These are phyloP conservation scores for Phoeniculus purpureus DNA, from an alignment of 2,797 vertebrate species.

Conservation along the genomic window DNA sequence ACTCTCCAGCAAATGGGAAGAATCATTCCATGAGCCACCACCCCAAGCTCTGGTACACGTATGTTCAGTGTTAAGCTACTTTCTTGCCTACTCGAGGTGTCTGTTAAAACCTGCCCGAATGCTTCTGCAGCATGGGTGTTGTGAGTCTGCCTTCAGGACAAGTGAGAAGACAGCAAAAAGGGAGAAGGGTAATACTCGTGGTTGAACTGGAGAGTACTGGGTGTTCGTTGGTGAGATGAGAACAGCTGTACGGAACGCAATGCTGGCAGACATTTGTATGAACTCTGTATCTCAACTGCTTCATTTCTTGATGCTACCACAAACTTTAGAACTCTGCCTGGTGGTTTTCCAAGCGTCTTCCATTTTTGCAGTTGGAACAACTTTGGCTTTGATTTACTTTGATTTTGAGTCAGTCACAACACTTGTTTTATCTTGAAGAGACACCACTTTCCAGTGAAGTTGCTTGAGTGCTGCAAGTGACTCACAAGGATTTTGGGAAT, in stretches of 20 bases:
- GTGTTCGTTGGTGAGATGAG: background rate
- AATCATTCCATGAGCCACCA: conserved; percentile 89
- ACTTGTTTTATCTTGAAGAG: background rate
- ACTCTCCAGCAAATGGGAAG: conserved; percentile 85
- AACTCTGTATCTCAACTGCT: background rate
- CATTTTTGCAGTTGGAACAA: background rate
- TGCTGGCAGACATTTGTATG: background rate
- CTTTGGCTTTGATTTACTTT: background rate
- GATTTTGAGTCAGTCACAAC: background rate
- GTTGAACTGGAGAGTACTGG: background rate
- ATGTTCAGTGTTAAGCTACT: conserved; percentile 77
- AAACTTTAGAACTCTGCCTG: background rate
- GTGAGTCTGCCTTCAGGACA: background rate
- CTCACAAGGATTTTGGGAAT: background rate
- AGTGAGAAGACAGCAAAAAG: background rate
- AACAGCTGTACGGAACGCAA: background rate
- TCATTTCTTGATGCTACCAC: background rate
- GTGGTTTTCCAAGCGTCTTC: background rate
- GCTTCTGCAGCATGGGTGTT: background rate
- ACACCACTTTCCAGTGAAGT: background rate
- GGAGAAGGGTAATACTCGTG: background rate
- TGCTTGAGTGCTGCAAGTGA: background rate
- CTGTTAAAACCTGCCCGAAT: background rate
- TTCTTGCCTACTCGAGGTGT: background rate
- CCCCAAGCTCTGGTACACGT: conserved; percentile 97